Evolutionary conservation across 2,888 invertebrate species (phyloP).

Genomic region (Schizaphis graminum): DNA sequence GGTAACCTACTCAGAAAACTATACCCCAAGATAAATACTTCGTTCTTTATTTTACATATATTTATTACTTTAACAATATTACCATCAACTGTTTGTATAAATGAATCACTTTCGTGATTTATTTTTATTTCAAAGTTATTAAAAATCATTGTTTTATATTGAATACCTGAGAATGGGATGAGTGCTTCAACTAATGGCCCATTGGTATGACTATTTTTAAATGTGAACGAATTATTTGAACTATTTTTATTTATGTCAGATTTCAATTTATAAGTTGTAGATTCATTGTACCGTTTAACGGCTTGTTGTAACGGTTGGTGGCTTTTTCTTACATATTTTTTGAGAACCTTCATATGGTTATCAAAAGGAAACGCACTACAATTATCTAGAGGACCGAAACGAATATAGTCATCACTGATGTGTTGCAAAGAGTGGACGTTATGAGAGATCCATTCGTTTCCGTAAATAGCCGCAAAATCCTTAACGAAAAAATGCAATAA

Average conservation of each 20-base stretch:
- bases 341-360: slow-evolving; percentile 1
- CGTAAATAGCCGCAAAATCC: neutral
- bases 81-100: neutral
- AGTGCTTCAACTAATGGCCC: neutral
- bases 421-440: neutral
- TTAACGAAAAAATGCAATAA: neutral
- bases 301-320: slow-evolving; percentile 17
- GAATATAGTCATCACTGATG: neutral
- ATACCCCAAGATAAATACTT: neutral
- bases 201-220: neutral
- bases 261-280: neutral
- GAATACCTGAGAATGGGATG: no score
- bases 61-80: neutral
- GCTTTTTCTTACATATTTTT: slow-evolving; percentile 23
- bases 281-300: neutral
- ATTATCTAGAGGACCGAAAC: neutral
- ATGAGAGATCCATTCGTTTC: neutral
- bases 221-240: neutral
- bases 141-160: no score
- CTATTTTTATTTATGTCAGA: neutral
- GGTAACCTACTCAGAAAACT: neutral
- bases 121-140: no score
- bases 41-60: neutral
- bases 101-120: neutral
- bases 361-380: neutral